A percentile compares a stretch with the other conserved stretches of the same genome.
Evolutionary conservation across 2,113 vertebrate genomes (phyloP).

Genomic region (Papio anubis): DNA sequence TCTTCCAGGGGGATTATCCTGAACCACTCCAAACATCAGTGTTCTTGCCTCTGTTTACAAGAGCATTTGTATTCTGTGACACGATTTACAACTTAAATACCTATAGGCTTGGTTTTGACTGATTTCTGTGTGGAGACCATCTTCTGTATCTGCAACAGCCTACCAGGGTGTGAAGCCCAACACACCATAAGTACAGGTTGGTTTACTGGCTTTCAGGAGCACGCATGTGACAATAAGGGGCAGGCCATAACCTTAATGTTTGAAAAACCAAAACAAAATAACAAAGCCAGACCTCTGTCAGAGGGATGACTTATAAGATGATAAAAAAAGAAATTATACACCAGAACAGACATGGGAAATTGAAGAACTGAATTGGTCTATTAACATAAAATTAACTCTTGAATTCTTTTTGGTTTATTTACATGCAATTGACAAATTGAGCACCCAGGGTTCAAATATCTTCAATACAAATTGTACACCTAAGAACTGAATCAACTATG

Average conservation of each 20-base stretch:
- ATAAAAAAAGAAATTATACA: neutral
- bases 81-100: neutral
- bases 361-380: neutral
- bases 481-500: neutral
- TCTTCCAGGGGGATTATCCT: neutral
- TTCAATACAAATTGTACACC: conserved; percentile 9
- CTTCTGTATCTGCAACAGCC: neutral
- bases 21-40: neutral
- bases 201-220: conserved; percentile 31
- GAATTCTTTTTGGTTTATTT: conserved; percentile 28
- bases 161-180: neutral
- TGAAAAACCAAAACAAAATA: conserved; percentile 4
- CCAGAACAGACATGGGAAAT: neutral
- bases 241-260: neutral
- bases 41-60: conserved; percentile 20
- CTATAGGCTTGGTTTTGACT: neutral
- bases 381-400: conserved; percentile 33
- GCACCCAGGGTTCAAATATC: neutral
- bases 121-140: neutral
- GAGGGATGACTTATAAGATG: neutral
- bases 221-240: neutral
- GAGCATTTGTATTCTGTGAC: neutral
- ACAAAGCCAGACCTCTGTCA: neutral
- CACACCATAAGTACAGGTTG: neutral
- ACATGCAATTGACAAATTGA: neutral